Percentiles rank a stretch among this genome's conserved stretches.
Evolutionary conservation across 2,888 invertebrate species (phyloP).

Genomic region (Boloria selene): DNA sequence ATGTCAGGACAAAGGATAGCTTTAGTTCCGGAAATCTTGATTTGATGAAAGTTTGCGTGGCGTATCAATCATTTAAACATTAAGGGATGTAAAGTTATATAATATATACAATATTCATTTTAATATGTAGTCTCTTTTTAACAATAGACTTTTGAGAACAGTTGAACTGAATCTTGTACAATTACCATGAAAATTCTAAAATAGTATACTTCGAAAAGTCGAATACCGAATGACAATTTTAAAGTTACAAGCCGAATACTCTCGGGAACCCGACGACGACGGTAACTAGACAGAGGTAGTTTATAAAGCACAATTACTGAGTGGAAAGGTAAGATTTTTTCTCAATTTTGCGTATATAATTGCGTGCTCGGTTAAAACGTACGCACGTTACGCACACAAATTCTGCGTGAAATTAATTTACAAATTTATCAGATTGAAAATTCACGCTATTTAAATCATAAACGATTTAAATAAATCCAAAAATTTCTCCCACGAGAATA

Average conservation of each 20-base stretch:
- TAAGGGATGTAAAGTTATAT: too few species aligned
- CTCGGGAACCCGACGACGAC: background rate
- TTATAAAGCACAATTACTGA: background rate
- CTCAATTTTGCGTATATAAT: conserved; percentile 15
- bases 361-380: background rate
- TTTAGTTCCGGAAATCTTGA: too few species aligned
- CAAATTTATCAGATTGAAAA: conserved; percentile 6
- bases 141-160: too few species aligned
- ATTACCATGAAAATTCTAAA: too few species aligned
- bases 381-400: conserved; percentile 20
- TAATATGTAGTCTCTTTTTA: too few species aligned
- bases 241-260: background rate
- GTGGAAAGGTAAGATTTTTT: conserved; percentile 2
- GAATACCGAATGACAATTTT: background rate
- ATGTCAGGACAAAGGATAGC: too few species aligned
- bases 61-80: too few species aligned
- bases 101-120: too few species aligned
- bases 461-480: background rate
- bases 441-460: conserved; percentile 11
- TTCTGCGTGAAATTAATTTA: conserved; percentile 15
- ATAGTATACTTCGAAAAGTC: too few species aligned
- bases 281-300: conserved; percentile 3
- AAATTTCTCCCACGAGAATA: background rate
- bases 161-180: too few species aligned
- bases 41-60: too few species aligned